Percentiles rank a stretch among this genome's conserved stretches.
phyloP scores from a whole-genome alignment of 2,797 vertebrate genomes.

The Vespertilio murinus region DNA sequence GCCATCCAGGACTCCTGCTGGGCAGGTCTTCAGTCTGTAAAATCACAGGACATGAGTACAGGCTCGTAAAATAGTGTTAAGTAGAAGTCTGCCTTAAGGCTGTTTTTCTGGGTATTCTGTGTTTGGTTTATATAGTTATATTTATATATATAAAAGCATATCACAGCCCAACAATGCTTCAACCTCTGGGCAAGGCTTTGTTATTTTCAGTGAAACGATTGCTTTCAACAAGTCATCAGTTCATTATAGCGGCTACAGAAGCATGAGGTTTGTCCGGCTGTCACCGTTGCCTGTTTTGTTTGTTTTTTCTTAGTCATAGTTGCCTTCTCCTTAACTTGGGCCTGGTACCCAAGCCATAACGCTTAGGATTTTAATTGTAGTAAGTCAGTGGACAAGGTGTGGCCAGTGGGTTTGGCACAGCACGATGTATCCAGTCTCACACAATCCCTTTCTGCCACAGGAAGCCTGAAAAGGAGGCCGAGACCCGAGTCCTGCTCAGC shows the following conservation, averaged over 20 bases:
- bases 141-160: too few relatives aligned
- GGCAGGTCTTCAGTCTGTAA: too few relatives aligned
- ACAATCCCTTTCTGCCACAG: not conserved
- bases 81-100: too few relatives aligned
- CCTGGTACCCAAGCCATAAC: not conserved
- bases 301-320: not conserved
- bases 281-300: not conserved
- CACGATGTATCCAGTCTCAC: not conserved
- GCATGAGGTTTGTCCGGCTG: not conserved
- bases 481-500: not conserved
- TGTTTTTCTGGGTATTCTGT: too few relatives aligned
- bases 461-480: not conserved
- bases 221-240: not conserved
- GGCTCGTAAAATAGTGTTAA: too few relatives aligned
- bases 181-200: not conserved
- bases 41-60: too few relatives aligned
- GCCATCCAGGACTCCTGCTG: too few relatives aligned
- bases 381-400: not conserved
- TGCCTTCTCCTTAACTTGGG: not conserved
- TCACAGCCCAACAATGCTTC: too few relatives aligned
- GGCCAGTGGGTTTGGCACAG: too few relatives aligned
- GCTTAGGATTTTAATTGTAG: not conserved
- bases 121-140: too few relatives aligned
- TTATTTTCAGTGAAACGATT: not conserved
- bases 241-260: not conserved